These are phyloP conservation scores for Mechanitis mazaeus DNA, from an alignment of 2,888 invertebrate genomes.

Conservation along the genomic window DNA sequence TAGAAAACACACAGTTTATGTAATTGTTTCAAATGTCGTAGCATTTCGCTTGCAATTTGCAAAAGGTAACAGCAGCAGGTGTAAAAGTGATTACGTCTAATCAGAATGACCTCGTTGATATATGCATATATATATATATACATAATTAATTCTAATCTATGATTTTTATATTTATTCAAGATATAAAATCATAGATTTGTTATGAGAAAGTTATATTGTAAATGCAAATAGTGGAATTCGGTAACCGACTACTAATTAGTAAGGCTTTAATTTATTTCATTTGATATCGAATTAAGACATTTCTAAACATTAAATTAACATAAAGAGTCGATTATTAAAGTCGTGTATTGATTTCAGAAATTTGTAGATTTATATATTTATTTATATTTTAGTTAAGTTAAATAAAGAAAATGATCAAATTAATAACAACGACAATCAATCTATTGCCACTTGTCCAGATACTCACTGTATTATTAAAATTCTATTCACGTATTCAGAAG, in stretches of 20 bases:
- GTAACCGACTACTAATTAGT: not conserved
- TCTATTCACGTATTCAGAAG: not conserved
- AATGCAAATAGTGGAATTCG: not conserved
- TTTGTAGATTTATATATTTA: no score
- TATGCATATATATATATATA: not conserved
- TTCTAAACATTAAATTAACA: constrained; percentile 1
- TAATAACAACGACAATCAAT: no score
- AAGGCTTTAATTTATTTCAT: not conserved
- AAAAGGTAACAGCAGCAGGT: constrained; percentile 21
- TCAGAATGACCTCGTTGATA: constrained; percentile 20
- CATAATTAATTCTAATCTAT: no score
- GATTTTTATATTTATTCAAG: not conserved
- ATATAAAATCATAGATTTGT: not conserved
- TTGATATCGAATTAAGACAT: not conserved
- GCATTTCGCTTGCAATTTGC: constrained; percentile 25
- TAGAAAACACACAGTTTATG: constrained; percentile 22
- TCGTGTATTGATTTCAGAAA: no score
- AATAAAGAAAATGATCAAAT: no score
- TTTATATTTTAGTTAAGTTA: no score
- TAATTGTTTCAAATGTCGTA: constrained; percentile 20
- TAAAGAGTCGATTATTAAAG: no score
- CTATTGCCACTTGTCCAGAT: no score
- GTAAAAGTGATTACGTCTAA: constrained; percentile 18
- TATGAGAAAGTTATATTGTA: not conserved
- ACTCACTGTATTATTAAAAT: no score